These are phyloP conservation scores for Saxidomus purpurata DNA, from an alignment of 1,140 invertebrate genomes.

Conservation along the genomic window DNA sequence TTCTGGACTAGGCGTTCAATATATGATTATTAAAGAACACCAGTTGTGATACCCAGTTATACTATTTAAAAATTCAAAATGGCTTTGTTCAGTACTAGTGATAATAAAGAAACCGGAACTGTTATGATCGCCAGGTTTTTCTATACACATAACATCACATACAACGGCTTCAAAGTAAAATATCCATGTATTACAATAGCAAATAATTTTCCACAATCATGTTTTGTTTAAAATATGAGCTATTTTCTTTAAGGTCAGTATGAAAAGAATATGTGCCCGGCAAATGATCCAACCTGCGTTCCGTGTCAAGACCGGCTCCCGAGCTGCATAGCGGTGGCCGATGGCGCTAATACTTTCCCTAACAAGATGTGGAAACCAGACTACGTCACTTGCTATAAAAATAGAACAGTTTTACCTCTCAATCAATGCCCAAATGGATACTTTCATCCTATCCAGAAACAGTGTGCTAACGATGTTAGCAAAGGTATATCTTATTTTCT, in stretches of 20 bases:
- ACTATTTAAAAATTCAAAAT: too few species aligned
- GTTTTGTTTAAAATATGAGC: too few species aligned
- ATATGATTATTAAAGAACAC: too few species aligned
- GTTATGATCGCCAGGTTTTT: too few species aligned
- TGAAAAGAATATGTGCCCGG: constrained; percentile 58
- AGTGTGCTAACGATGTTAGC: constrained; percentile 32
- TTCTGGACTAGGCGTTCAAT: too few species aligned
- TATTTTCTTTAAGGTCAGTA: constrained; percentile 71
- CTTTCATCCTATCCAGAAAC: constrained; percentile 43
- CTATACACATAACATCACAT: too few species aligned
- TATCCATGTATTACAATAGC: too few species aligned
- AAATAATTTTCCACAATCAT: too few species aligned
- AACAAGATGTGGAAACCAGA: constrained; percentile 62
- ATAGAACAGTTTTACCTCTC: constrained; percentile 61
- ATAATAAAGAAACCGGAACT: too few species aligned
- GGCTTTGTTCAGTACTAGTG: too few species aligned
- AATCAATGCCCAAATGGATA: constrained; percentile 17
- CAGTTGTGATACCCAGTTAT: too few species aligned
- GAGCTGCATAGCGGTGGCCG: constrained; percentile 62
- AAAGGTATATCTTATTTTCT: constrained; percentile 21
- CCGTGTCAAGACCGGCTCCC: constrained; percentile 65
- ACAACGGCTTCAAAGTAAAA: too few species aligned
- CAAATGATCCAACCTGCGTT: constrained; percentile 41
- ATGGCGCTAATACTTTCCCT: constrained; percentile 63
- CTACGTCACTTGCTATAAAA: constrained; percentile 68